phyloP scores from a whole-genome alignment of 2,113 vertebrate genomes.

The Thoracochromis brauschi region DNA sequence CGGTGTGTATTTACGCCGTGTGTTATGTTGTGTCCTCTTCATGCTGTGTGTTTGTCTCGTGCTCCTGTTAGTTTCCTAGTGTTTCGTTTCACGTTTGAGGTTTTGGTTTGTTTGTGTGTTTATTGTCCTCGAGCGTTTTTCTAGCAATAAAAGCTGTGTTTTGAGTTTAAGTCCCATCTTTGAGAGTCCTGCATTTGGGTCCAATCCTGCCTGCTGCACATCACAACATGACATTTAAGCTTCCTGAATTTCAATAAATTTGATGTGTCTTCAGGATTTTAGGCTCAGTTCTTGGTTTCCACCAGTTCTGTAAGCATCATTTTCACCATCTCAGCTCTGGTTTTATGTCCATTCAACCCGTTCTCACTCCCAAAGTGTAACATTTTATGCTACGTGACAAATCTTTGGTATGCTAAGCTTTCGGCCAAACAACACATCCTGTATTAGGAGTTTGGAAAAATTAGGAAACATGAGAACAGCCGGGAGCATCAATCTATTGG shows the following conservation, averaged over 20 bases:
- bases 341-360: background rate
- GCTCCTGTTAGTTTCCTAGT: background rate
- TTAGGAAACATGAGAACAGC: background rate
- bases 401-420: background rate
- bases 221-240: background rate
- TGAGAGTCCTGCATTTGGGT: background rate
- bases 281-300: background rate
- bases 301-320: background rate
- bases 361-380: fast-evolving
- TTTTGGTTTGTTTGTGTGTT: background rate
- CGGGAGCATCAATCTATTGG: background rate
- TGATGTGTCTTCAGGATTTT: background rate
- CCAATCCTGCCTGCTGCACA: background rate
- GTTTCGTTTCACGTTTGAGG: background rate
- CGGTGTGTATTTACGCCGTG: background rate
- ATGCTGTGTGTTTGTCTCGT: background rate
- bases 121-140: fast-evolving
- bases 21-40: fast-evolving
- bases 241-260: background rate
- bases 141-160: background rate
- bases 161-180: background rate
- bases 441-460: background rate
- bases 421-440: fast-evolving
- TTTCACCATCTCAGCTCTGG: background rate
- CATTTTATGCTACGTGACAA: background rate